phyloP scores from a whole-genome alignment of 1,140 invertebrate species.

The Hylyphantes graminicola region DNA sequence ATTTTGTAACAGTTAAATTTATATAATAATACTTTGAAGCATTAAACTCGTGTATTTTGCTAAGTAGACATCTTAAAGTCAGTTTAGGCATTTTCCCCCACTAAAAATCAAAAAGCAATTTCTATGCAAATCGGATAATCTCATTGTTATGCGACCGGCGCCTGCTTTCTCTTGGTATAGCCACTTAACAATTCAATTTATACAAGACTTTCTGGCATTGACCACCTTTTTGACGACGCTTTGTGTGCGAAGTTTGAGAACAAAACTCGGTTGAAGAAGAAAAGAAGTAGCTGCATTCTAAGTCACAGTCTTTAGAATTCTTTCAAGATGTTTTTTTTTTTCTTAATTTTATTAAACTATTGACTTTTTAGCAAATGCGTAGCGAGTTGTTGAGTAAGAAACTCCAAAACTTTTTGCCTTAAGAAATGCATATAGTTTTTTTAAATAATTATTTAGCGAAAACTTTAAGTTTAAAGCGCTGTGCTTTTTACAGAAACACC shows the following conservation, averaged over 20 bases:
- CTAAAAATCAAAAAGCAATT: slow-evolving; percentile 4
- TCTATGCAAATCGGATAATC: slow-evolving; percentile 12
- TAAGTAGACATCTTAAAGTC: neutral
- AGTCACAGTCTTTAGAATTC: neutral
- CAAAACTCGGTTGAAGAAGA: neutral
- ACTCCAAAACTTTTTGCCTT: too few species aligned
- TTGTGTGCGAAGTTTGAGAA: neutral
- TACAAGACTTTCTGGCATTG: neutral
- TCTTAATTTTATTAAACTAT: neutral
- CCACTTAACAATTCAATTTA: neutral
- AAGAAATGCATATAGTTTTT: too few species aligned
- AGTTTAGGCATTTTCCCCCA: neutral
- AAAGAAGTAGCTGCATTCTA: neutral
- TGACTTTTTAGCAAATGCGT: too few species aligned
- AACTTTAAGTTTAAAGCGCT: too few species aligned
- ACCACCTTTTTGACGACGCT: neutral
- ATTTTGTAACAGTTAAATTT: too few species aligned
- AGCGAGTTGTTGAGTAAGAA: too few species aligned
- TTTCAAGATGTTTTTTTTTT: neutral
- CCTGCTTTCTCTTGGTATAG: neutral
- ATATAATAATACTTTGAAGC: too few species aligned
- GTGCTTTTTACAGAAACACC: too few species aligned
- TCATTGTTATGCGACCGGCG: slow-evolving; percentile 3
- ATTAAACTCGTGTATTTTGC: neutral
- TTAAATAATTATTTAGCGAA: too few species aligned